These are phyloP conservation scores for Pseudochirops corinnae DNA, from an alignment of 2,797 vertebrate species.

Conservation along the genomic window DNA sequence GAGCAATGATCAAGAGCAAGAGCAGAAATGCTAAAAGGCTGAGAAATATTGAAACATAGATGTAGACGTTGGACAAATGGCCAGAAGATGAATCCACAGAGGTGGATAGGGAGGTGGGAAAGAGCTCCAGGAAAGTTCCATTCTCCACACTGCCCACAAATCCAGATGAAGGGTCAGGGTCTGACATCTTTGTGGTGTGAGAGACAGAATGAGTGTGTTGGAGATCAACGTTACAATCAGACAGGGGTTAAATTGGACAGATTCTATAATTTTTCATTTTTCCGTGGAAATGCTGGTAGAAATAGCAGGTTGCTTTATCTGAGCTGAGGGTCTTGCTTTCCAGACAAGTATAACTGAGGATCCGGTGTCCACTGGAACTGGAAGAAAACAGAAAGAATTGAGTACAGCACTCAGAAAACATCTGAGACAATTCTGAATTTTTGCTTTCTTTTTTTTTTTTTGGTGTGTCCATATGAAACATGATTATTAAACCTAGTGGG, in stretches of 20 bases:
- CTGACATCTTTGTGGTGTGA: conserved; percentile 86
- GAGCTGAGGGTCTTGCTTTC: conserved; percentile 64
- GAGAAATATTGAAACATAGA: conserved; percentile 98
- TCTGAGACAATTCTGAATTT: neutral
- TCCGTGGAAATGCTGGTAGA: neutral
- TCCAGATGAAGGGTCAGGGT: conserved; percentile 85
- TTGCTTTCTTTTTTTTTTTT: conserved; percentile 7
- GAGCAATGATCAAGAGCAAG: conserved; percentile 94
- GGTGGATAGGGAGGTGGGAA: conserved; percentile 92
- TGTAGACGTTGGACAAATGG: conserved; percentile 91
- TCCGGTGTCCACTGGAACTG: conserved; percentile 72
- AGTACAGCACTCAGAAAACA: conserved; percentile 12
- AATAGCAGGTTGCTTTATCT: conserved; percentile 14
- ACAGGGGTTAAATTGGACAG: conserved; percentile 49
- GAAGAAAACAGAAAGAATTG: conserved; percentile 27
- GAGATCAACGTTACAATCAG: conserved; percentile 59
- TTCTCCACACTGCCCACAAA: conserved; percentile 88
- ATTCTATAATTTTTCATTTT: conserved; percentile 45
- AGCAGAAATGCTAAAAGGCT: conserved; percentile 95
- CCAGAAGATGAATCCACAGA: conserved; percentile 89
- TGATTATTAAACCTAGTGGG: conserved; percentile 36
- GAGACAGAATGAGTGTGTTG: conserved; percentile 22
- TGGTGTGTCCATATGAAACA: conserved; percentile 14
- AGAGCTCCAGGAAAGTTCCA: conserved; percentile 91
- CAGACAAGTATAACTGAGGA: conserved; percentile 51